phyloP scores from a whole-genome alignment of 1,140 invertebrate genomes.

The Heterodera schachtii region DNA sequence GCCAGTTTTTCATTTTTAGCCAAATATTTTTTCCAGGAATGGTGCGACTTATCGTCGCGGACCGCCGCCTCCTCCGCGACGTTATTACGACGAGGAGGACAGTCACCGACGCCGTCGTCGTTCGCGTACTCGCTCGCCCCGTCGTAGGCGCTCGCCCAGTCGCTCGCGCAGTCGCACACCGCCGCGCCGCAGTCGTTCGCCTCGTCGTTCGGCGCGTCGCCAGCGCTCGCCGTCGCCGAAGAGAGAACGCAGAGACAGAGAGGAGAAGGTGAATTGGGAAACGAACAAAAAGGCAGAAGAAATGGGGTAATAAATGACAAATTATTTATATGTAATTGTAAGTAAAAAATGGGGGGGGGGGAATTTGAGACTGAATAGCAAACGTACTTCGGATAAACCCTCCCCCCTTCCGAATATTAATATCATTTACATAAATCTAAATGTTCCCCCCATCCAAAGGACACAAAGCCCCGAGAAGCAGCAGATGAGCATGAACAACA shows the following conservation, averaged over 20 bases:
- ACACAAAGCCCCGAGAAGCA: not conserved
- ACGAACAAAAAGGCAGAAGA: not conserved
- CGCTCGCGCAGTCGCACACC: slow-evolving; percentile 20
- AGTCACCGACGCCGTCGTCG: slow-evolving; percentile 11
- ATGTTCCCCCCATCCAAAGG: not conserved
- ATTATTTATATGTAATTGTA: not conserved
- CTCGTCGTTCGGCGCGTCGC: slow-evolving; percentile 13
- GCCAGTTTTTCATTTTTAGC: too few relatives aligned
- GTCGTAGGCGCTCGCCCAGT: slow-evolving; percentile 20
- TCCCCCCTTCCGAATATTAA: not conserved
- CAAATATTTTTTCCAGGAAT: slow-evolving; percentile 11
- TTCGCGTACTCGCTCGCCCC: slow-evolving; percentile 23
- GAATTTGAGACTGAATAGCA: not conserved
- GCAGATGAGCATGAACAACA: not conserved
- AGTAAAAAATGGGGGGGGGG: not conserved
- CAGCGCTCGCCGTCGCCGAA: slow-evolving; percentile 21
- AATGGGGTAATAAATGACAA: too few relatives aligned
- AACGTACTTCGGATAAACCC: not conserved
- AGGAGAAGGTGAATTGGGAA: not conserved
- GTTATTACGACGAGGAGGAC: slow-evolving; percentile 27
- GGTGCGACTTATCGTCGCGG: slow-evolving; percentile 7
- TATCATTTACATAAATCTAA: too few relatives aligned
- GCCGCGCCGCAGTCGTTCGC: slow-evolving; percentile 4
- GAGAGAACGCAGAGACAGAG: not conserved
- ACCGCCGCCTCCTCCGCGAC: slow-evolving; percentile 28